phyloP scores from a whole-genome alignment of 2,113 vertebrate species.

The Rynchops niger region DNA sequence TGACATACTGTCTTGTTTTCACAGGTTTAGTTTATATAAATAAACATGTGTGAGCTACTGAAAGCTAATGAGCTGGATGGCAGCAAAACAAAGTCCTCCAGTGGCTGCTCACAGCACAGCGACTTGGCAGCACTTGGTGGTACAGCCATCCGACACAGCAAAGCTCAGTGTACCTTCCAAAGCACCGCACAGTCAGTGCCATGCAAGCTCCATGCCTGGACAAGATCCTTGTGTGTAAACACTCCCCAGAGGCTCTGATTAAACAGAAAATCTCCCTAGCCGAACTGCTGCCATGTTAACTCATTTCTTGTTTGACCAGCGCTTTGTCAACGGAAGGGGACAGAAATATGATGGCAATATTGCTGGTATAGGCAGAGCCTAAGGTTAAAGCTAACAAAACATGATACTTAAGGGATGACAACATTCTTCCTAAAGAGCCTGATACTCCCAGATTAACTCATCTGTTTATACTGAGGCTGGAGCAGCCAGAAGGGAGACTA shows the following conservation, averaged over 20 bases:
- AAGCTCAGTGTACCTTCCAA: neutral
- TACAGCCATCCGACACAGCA: neutral
- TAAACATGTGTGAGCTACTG: neutral
- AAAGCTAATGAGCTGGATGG: neutral
- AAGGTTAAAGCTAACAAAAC: neutral
- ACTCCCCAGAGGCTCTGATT: neutral
- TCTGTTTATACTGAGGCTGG: neutral
- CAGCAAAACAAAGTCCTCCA: neutral
- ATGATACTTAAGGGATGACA: neutral
- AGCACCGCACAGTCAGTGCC: neutral
- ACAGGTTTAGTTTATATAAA: neutral
- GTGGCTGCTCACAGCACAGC: neutral
- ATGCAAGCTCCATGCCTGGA: neutral
- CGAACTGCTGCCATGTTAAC: neutral
- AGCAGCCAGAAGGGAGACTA: neutral
- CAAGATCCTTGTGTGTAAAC: neutral
- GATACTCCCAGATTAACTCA: neutral
- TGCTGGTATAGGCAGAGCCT: neutral
- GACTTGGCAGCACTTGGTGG: neutral
- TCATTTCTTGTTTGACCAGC: neutral
- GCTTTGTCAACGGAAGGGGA: neutral
- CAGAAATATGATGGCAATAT: neutral
- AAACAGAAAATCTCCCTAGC: neutral
- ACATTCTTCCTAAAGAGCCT: neutral
- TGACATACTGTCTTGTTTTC: conserved; percentile 30